A percentile compares a stretch with the other conserved stretches of the same genome.
Evolutionary conservation across 2,797 vertebrate species (phyloP).

Genomic region (Hapalemur alaotrensis): DNA sequence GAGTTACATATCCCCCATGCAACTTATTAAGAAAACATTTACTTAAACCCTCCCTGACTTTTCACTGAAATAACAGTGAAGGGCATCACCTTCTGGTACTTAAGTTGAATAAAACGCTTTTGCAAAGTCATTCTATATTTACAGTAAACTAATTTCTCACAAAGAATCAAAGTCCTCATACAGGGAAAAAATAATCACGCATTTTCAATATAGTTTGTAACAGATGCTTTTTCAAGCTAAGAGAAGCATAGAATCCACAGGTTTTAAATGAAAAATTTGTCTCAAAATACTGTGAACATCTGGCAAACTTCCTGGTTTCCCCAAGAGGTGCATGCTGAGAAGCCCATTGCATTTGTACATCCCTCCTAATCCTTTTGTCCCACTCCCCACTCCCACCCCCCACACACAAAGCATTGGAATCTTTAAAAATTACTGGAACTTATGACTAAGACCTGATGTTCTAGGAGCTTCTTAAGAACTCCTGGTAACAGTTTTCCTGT

Average conservation of each 20-base stretch:
- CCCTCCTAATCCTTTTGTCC: neutral
- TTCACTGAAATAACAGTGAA: conserved; percentile 52
- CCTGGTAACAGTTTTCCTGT: neutral
- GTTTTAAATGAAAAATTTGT: conserved; percentile 47
- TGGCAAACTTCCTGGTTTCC: neutral
- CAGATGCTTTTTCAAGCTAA: conserved; percentile 41
- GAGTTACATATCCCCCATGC: conserved; percentile 13
- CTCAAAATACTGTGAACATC: conserved; percentile 51
- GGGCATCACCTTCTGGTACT: neutral
- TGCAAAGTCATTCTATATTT: conserved; percentile 14
- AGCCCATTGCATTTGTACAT: neutral
- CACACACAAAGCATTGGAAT: neutral
- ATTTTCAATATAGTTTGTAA: conserved; percentile 43
- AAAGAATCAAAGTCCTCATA: conserved; percentile 1
- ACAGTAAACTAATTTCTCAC: conserved; percentile 1
- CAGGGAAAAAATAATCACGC: neutral
- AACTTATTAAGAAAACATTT: conserved; percentile 61
- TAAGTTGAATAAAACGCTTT: conserved; percentile 24
- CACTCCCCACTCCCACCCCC: neutral
- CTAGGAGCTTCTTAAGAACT: neutral
- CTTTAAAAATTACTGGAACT: neutral
- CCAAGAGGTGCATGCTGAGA: neutral
- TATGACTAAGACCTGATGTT: neutral
- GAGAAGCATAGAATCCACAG: neutral
- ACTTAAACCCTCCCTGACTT: conserved; percentile 48